These are phyloP conservation scores for Larimichthys polyactis DNA, from an alignment of 2,113 vertebrate genomes.

Conservation along the genomic window DNA sequence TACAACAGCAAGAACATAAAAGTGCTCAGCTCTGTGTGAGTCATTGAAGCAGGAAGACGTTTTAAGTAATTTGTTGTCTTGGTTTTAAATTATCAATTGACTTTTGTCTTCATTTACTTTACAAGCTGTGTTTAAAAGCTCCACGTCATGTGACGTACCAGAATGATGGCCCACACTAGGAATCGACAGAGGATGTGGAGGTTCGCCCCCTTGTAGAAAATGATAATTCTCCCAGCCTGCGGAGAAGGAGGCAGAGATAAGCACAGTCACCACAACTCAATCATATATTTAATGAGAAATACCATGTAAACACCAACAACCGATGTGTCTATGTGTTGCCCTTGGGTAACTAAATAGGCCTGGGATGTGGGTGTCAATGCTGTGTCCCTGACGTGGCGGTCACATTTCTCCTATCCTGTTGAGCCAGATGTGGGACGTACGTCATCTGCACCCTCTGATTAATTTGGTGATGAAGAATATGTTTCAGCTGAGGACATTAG, in stretches of 20 bases:
- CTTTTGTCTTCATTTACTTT: constrained; percentile 16
- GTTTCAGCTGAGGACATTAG: constrained; percentile 83
- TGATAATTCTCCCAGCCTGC: constrained; percentile 85
- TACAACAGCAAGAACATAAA: constrained; percentile 26
- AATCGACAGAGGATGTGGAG: constrained; percentile 84
- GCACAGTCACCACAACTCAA: constrained; percentile 21
- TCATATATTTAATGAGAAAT: constrained; percentile 57
- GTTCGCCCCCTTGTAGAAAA: constrained; percentile 81
- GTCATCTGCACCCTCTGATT: constrained; percentile 79
- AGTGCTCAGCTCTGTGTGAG: constrained; percentile 32
- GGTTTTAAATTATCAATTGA: constrained; percentile 45
- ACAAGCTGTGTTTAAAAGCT: constrained; percentile 28
- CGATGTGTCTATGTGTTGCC: constrained; percentile 26
- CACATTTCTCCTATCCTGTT: constrained; percentile 72
- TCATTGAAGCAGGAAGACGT: constrained; percentile 18
- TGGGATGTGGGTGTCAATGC: constrained; percentile 72
- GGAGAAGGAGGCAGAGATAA: constrained; percentile 55
- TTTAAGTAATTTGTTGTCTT: constrained; percentile 40
- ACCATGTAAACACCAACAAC: constrained; percentile 43
- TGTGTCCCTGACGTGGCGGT: constrained; percentile 75
- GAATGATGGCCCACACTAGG: constrained; percentile 84
- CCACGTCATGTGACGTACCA: constrained; percentile 83
- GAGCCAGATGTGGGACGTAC: constrained; percentile 75
- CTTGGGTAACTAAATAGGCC: constrained; percentile 77
- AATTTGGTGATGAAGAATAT: constrained; percentile 87